These are phyloP conservation scores for Rhogogaster chlorosoma DNA, from an alignment of 2,888 invertebrate genomes.

Conservation along the genomic window DNA sequence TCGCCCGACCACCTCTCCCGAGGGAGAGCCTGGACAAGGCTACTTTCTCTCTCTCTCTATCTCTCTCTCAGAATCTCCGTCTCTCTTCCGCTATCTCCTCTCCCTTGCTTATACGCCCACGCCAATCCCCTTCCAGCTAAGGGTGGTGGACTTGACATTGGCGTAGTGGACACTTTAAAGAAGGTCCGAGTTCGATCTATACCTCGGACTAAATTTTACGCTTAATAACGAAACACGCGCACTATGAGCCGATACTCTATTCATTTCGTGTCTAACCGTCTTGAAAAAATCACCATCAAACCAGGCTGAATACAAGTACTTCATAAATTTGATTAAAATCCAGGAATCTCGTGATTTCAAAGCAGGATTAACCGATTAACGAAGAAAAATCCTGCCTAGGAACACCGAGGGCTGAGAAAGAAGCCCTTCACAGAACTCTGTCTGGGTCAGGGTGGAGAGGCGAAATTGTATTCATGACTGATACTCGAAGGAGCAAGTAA, in stretches of 20 bases:
- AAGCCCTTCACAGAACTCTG: background rate
- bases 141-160: constrained; percentile 66
- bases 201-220: background rate
- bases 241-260: background rate
- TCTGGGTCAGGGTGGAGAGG: background rate
- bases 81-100: constrained; percentile 52
- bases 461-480: background rate
- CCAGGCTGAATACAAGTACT: background rate
- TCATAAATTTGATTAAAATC: background rate
- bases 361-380: background rate
- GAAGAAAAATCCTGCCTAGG: background rate
- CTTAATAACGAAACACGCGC: background rate
- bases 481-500: background rate
- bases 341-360: background rate
- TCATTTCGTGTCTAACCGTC: background rate
- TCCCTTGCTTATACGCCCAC: constrained; percentile 57
- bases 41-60: constrained; percentile 59
- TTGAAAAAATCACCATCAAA: background rate
- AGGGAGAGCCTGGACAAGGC: constrained; percentile 62
- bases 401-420: background rate
- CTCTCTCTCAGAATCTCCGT: constrained; percentile 44
- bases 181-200: constrained; percentile 22
- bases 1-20: constrained; percentile 55
- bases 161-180: constrained; percentile 62
- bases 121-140: constrained; percentile 62